Conservation (phyloP, 2,113 vertebrate genomes). For the Dendrocopos noguchii region DNA sequence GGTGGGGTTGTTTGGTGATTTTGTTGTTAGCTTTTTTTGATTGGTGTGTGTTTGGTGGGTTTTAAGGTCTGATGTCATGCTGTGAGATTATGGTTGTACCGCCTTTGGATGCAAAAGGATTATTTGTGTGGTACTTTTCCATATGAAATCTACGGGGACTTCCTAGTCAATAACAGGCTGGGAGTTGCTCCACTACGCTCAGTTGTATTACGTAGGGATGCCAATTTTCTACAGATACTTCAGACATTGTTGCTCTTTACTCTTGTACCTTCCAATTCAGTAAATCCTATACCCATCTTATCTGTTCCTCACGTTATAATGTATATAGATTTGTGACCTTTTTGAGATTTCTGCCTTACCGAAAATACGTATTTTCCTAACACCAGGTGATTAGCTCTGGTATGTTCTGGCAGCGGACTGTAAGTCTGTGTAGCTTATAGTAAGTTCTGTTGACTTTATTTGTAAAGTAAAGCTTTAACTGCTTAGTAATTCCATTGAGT, state of each 20-base stretch:
- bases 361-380: background rate
- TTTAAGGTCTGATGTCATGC: background rate
- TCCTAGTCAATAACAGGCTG: background rate
- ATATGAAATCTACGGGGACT: background rate
- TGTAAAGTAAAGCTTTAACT: background rate
- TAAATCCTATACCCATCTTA: background rate
- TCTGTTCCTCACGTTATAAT: background rate
- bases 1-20: too few species aligned
- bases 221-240: background rate
- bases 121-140: background rate
- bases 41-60: background rate
- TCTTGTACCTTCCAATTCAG: background rate
- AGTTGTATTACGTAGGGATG: background rate
- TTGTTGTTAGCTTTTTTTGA: too few species aligned
- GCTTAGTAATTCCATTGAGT: background rate
- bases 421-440: background rate
- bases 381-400: background rate
- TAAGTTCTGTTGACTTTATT: background rate
- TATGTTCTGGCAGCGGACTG: background rate
- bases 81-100: background rate
- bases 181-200: background rate
- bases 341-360: background rate
- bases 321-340: background rate
- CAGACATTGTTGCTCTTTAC: background rate
- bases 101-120: background rate